A percentile compares a stretch with the other conserved stretches of the same genome.
Evolutionary conservation across 1,140 invertebrate species (phyloP).

Genomic region (Neotoxoptera formosana): DNA sequence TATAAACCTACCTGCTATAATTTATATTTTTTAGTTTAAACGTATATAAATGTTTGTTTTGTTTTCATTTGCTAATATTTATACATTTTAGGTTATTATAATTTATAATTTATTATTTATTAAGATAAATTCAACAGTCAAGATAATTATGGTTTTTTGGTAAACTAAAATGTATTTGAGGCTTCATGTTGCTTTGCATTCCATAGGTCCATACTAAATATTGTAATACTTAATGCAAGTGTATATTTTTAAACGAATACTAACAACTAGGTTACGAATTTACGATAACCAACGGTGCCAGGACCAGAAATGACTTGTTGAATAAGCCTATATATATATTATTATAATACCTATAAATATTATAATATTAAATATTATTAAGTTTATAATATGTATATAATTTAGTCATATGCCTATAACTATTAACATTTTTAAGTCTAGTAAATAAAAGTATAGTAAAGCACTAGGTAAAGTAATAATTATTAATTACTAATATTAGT

Average conservation of each 20-base stretch:
- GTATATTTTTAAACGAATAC: conserved; percentile 45
- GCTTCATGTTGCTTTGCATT: background rate
- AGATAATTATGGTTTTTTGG: background rate
- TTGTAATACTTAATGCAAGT: background rate
- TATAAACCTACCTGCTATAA: background rate
- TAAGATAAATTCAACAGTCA: background rate
- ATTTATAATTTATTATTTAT: background rate
- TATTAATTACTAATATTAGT: too few species aligned
- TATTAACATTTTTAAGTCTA: too few species aligned
- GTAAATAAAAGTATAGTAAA: too few species aligned
- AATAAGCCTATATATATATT: background rate
- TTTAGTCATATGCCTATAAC: too few species aligned
- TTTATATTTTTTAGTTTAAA: background rate
- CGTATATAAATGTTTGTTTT: background rate
- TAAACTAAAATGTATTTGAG: background rate
- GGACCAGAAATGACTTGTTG: background rate
- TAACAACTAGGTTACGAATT: conserved; percentile 25
- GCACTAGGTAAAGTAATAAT: too few species aligned
- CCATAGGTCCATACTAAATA: background rate
- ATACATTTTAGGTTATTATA: background rate
- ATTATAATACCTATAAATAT: background rate
- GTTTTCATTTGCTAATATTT: background rate
- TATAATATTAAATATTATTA: too few species aligned
- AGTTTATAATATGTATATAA: too few species aligned
- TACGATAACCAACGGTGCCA: background rate